Evolutionary conservation across 2,113 vertebrate species (phyloP), one percentile per base, ranked within the genome.

Genomic region (Myanophis thanlyinensis): DNA sequence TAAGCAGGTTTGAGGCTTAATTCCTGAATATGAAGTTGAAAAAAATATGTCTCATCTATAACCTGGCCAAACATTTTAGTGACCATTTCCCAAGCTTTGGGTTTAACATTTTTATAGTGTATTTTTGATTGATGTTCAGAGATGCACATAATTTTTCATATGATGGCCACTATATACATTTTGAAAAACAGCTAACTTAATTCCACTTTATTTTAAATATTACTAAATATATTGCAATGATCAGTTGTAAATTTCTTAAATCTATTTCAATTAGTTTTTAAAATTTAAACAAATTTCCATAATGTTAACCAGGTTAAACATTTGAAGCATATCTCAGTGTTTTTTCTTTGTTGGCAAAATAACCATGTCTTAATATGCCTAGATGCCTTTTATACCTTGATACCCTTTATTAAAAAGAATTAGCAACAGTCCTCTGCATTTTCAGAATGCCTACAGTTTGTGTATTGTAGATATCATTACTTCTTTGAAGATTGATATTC

Each of bases 401-500:
- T 59, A 25, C 25, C 7, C 35, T n/a, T 27, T 18, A 27, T 44
- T 49, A 88, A 49, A 3, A 10, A 23, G 23, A 40, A 40, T 10
- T 53, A 56, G 27, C 23, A 15, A 54, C 89, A 44, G 27, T 23
- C 27, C 4, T 80, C 54, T 13, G 67, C 59, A 94, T 56, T 48
- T 46, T 54, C 92, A 47, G 85, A 18, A n/a, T 13, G 9, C 4
- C 10, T 67, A 85, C 90, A 54, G 6, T 3, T 89, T 67, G 20
- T 9, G 87, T 48, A 67, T 67, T 67, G 53, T 30, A 87, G 56
- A 49, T 88, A 8, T 88, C 84, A 88, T 53, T 98, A 97, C 95
- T 95, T 96, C 90, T 97, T 94, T 93, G 97, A 86, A 91, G 96
- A 95, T 96, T 99, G 98, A 94, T 96, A 97, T 88, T 97, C 97